phyloP scores from a whole-genome alignment of 1,140 invertebrate species.

The Papilio xuthus region DNA sequence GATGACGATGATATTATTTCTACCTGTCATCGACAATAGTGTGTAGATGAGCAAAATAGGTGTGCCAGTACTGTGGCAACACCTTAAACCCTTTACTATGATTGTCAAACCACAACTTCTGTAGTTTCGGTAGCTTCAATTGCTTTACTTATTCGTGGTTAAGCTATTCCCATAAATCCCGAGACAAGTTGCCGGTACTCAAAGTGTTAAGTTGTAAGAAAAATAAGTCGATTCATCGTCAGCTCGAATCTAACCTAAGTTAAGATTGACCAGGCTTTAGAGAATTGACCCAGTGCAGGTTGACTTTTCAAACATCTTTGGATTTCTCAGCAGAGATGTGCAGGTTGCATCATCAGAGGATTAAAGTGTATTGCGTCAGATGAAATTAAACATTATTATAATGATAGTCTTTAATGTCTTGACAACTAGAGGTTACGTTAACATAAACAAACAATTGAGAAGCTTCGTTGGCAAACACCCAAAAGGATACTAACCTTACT shows the following conservation, averaged over 20 bases:
- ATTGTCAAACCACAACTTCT: not conserved
- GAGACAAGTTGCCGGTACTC: too few species aligned
- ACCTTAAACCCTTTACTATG: too few species aligned
- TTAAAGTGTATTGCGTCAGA: not conserved
- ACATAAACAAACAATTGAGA: slow-evolving; percentile 2
- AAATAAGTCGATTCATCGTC: not conserved
- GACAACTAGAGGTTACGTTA: not conserved
- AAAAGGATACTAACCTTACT: slow-evolving; percentile 4
- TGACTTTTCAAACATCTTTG: not conserved
- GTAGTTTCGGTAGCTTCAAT: not conserved
- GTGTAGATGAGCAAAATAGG: not conserved
- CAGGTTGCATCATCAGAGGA: too few species aligned
- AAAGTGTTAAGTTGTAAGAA: too few species aligned
- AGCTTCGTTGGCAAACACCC: not conserved
- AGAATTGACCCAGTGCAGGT: not conserved
- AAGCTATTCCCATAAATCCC: too few species aligned
- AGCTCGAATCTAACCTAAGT: not conserved
- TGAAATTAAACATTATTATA: not conserved
- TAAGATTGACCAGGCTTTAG: not conserved
- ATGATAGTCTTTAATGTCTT: not conserved
- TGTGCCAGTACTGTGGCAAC: too few species aligned
- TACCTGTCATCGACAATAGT: too few species aligned
- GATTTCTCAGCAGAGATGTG: not conserved
- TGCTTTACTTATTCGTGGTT: too few species aligned
- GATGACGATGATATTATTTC: too few species aligned